Conservation (phyloP, 2,113 vertebrate species). For the Varanus komodoensis region DNA sequence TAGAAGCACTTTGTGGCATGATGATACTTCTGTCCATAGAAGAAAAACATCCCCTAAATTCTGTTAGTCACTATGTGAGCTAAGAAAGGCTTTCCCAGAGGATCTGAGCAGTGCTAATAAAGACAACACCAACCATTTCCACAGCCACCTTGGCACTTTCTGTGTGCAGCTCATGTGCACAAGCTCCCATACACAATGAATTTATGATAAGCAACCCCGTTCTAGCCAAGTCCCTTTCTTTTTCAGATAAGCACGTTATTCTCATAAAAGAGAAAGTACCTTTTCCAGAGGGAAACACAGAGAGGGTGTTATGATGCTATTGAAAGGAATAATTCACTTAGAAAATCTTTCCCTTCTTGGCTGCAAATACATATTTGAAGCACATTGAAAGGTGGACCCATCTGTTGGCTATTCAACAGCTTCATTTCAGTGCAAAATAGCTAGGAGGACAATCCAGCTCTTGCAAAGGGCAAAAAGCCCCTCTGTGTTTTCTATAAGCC, state of each 20-base stretch:
- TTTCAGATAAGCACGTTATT: conserved; percentile 8
- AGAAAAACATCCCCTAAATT: background rate
- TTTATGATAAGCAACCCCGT: background rate
- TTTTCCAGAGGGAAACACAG: conserved; percentile 3
- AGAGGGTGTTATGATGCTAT: background rate
- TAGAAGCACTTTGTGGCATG: background rate
- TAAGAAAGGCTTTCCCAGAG: background rate
- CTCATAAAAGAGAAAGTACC: background rate
- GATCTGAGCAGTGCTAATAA: background rate
- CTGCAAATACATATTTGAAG: background rate
- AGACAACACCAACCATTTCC: background rate
- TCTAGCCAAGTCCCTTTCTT: background rate
- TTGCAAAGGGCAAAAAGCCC: background rate
- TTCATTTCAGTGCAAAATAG: conserved; percentile 24
- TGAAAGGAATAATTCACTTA: conserved; percentile 9
- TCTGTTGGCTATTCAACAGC: conserved; percentile 13
- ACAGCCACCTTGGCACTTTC: background rate
- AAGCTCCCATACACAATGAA: background rate
- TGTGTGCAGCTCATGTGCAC: background rate
- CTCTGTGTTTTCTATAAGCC: background rate
- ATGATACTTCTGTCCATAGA: background rate
- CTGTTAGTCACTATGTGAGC: background rate
- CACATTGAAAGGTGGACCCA: background rate
- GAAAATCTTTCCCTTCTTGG: conserved; percentile 14
- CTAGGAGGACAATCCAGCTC: background rate